Evolutionary conservation across 2,888 invertebrate species (phyloP).

Genomic region (Phengaris alcon): DNA sequence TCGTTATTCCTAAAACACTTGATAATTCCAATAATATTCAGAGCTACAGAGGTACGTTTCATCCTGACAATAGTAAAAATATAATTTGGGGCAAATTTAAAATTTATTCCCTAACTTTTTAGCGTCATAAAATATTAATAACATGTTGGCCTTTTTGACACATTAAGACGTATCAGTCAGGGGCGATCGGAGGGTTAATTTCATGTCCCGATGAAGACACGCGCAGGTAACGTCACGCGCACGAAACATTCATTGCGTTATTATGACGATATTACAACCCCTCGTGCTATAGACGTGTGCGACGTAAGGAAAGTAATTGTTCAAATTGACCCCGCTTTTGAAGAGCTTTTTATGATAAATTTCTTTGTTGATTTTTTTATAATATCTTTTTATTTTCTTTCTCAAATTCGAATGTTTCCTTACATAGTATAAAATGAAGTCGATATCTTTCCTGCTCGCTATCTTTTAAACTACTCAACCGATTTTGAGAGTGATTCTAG

Average conservation of each 20-base stretch:
- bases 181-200: constrained; percentile 40
- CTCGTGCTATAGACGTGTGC: constrained; percentile 6
- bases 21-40: too few species aligned
- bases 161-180: constrained; percentile 64
- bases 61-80: too few species aligned
- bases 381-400: not conserved
- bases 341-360: not conserved
- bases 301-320: constrained; percentile 9
- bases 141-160: constrained; percentile 75
- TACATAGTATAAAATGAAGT: too few species aligned
- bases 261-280: constrained; percentile 8
- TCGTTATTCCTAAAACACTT: too few species aligned
- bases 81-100: not conserved
- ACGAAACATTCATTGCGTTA: constrained; percentile 31
- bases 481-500: too few species aligned
- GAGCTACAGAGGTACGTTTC: too few species aligned
- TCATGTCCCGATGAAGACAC: constrained; percentile 54
- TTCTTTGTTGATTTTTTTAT: not conserved
- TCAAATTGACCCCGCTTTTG: constrained; percentile 15
- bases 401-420: too few species aligned
- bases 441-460: too few species aligned
- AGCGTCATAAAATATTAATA: constrained; percentile 50
- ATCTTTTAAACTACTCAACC: too few species aligned
- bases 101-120: constrained; percentile 57
- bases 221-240: constrained; percentile 43